These are phyloP conservation scores for Muscina levida DNA, from an alignment of 2,888 invertebrate genomes.

Conservation along the genomic window DNA sequence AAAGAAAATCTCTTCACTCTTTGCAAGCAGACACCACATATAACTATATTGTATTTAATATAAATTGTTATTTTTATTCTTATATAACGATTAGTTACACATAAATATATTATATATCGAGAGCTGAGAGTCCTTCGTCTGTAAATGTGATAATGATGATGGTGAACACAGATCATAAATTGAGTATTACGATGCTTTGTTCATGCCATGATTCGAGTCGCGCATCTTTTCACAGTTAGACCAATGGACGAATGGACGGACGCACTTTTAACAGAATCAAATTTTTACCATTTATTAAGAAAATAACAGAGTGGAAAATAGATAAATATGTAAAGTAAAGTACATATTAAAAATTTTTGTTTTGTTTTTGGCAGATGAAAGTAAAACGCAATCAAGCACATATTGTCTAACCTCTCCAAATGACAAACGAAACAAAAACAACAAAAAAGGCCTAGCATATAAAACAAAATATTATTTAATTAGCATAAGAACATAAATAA, in stretches of 20 bases:
- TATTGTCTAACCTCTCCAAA: conserved; percentile 25
- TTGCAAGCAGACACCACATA: neutral
- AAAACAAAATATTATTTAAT: conserved; percentile 30
- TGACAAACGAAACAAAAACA: neutral
- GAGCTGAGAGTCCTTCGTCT: neutral
- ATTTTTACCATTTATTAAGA: conserved; percentile 34
- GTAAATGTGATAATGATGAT: neutral
- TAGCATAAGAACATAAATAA: conserved; percentile 39
- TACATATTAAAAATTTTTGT: conserved; percentile 6
- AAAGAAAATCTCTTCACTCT: neutral
- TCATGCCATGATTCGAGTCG: no score
- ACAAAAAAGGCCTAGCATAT: conserved; percentile 29
- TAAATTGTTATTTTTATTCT: no score
- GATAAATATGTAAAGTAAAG: conserved; percentile 23
- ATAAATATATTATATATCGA: conserved; percentile 22
- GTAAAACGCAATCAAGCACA: conserved; percentile 14
- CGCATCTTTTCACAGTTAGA: no score
- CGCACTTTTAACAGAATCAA: conserved; percentile 19
- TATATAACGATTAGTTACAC: neutral
- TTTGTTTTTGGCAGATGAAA: neutral
- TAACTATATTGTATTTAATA: no score
- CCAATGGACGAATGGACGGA: no score
- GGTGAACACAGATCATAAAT: neutral
- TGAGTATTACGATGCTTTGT: neutral
- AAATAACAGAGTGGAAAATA: neutral